Base-by-base conservation (phyloP, 2,888 invertebrate genomes). In the Amphimallon solstitiale region DNA sequence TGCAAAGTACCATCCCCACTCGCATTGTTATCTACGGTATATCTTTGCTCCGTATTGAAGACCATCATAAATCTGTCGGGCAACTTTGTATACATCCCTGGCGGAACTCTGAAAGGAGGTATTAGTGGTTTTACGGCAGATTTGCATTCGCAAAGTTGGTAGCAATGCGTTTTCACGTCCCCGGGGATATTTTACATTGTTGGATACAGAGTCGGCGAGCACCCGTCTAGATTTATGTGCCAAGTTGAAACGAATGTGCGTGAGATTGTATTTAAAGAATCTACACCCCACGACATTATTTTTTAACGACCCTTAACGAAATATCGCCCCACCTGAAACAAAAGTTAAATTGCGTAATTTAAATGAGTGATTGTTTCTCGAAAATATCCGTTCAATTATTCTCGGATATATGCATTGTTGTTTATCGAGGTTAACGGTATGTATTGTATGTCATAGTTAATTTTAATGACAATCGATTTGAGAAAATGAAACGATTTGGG, bases 61-160 rank as follows among this genome's bases (percentile, higher is more conserved):
- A 74, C 74, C 69, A 74, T 78, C 78, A 79, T 79, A 79, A 79
- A 79, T 78, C 77, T 78, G 77, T 77, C 79, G 75, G 63, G 68
- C 65, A 73, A 76, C 73, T 77, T 77, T 77, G 76, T 77, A 71
- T 73, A 74, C 73, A 73, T 74, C 74, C 76, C 75, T 72, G 71
- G 72, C 74, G 74, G 74, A 75, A 73, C 71, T 73, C 73, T 75
- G 75, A 76, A 76, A 79, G 73, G 75, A 71, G 75, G 79, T 77
- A 79, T 80, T 79, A 79, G 78, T 75, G 77, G 79, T 79, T 79
- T 78, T 76, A 79, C 78, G 77, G 77, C 76, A 79, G 78, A 79
- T 79, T 79, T 80, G 78, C 80, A 79, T 79, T 73, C 75, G 76
- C 76, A 73, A 79, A 79, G 74, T 80, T 77, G 77, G 74, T 72